Evolutionary conservation across 2,113 vertebrate species (phyloP).

Genomic region (Setophaga kirtlandii): DNA sequence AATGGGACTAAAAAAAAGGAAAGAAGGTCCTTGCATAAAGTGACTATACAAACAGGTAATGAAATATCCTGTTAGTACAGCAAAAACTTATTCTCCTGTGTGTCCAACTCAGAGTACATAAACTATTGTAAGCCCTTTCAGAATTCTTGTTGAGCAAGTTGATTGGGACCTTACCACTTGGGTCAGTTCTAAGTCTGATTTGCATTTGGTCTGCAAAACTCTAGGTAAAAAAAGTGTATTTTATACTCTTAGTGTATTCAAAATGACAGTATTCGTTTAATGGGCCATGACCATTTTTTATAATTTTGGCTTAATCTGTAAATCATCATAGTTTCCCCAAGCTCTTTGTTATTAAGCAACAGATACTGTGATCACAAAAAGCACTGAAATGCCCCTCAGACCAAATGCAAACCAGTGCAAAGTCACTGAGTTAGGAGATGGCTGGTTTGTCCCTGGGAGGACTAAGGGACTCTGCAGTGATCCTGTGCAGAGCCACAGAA

Average conservation of each 20-base stretch:
- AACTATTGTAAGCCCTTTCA: background rate
- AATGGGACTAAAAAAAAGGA: background rate
- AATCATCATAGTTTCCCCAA: background rate
- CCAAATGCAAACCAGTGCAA: background rate
- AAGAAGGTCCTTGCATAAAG: background rate
- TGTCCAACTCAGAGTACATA: background rate
- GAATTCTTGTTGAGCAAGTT: accelerated
- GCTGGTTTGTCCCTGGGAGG: background rate
- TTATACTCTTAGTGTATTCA: background rate
- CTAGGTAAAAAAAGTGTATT: background rate
- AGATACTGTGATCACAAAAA: accelerated
- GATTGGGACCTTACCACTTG: background rate
- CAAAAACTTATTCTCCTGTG: background rate
- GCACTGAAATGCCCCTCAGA: background rate
- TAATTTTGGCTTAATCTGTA: background rate
- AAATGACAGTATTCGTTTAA: background rate
- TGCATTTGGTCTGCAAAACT: background rate
- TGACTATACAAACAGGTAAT: background rate
- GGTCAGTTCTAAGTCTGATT: background rate
- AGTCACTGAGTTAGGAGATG: background rate
- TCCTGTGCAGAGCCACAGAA: background rate
- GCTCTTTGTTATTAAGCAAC: background rate
- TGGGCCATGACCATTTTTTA: background rate
- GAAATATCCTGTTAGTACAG: background rate
- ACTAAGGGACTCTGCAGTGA: background rate